phyloP scores from a whole-genome alignment of 2,113 vertebrate genomes.

The Thalassoma bifasciatum region DNA sequence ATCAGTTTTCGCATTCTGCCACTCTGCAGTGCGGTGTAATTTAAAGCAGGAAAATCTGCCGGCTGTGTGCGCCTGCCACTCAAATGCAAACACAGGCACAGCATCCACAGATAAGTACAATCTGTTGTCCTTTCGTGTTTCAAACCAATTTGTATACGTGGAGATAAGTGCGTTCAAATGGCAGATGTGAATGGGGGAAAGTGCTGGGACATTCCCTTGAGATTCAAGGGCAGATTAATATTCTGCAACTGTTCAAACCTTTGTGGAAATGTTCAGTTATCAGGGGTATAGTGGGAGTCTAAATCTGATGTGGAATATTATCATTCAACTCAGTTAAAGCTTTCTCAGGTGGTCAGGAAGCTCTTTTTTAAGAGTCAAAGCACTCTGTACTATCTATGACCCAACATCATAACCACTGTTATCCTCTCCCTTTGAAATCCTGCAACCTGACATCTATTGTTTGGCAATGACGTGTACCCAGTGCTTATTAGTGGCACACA shows the following conservation, averaged over 20 bases:
- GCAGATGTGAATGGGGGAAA: constrained; percentile 18
- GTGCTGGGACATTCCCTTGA: constrained; percentile 11
- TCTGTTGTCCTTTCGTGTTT: constrained; percentile 53
- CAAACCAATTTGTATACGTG: constrained; percentile 61
- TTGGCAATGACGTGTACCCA: background rate
- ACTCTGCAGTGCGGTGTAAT: constrained; percentile 53
- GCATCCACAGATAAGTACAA: constrained; percentile 45
- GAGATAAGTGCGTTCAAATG: constrained; percentile 52
- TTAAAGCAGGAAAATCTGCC: constrained; percentile 56
- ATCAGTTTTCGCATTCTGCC: constrained; percentile 58
- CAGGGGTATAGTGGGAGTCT: background rate
- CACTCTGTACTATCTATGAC: background rate
- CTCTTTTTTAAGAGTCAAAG: background rate
- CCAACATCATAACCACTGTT: background rate
- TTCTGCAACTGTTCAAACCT: background rate
- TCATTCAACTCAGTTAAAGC: background rate
- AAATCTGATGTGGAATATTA: constrained; percentile 9
- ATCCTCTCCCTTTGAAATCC: too few relatives aligned
- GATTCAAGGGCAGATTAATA: constrained; percentile 41
- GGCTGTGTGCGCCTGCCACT: constrained; percentile 51
- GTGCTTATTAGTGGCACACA: constrained; percentile 21
- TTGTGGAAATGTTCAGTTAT: constrained; percentile 15
- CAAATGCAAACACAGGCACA: constrained; percentile 46
- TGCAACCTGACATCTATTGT: background rate
- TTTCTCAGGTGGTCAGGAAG: background rate